phyloP scores from a whole-genome alignment of 2,888 invertebrate species.

The Onthophagus sagittarius region DNA sequence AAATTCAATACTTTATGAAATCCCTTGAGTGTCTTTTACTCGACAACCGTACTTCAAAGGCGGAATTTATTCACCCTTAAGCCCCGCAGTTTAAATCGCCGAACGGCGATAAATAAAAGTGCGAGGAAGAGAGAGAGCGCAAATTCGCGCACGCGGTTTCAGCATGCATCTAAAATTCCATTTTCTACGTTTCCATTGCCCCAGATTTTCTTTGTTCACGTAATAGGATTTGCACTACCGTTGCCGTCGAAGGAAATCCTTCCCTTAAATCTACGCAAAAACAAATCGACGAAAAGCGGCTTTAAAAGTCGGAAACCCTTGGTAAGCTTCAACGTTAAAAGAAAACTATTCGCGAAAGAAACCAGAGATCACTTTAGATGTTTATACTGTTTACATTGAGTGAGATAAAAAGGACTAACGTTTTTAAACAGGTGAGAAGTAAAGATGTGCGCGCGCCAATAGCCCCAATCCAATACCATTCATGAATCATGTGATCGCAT shows the following conservation, averaged over 20 bases:
- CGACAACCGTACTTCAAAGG: slow-evolving; percentile 4
- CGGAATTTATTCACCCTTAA: slow-evolving; percentile 3
- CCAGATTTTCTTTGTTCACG: slow-evolving; percentile 6
- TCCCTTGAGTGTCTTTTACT: neutral
- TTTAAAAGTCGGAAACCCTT: neutral
- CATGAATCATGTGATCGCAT: too few species aligned
- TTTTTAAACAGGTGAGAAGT: too few species aligned
- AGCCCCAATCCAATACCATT: too few species aligned
- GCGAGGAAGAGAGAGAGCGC: neutral
- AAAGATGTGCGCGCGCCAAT: too few species aligned
- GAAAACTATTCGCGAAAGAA: neutral
- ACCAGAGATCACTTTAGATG: too few species aligned
- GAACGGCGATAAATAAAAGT: slow-evolving; percentile 4
- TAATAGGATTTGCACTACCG: slow-evolving; percentile 2
- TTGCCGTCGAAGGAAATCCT: neutral
- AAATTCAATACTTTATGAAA: neutral
- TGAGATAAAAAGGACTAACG: neutral
- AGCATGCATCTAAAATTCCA: slow-evolving; percentile 11
- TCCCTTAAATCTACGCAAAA: neutral
- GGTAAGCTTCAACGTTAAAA: neutral
- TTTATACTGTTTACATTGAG: neutral
- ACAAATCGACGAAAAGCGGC: neutral
- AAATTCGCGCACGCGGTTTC: neutral
- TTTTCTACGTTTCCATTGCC: slow-evolving; percentile 5
- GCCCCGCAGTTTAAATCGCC: neutral